Conservation (phyloP, 2,113 vertebrate genomes). For the Pseudorhombus dupliciocellatus region DNA sequence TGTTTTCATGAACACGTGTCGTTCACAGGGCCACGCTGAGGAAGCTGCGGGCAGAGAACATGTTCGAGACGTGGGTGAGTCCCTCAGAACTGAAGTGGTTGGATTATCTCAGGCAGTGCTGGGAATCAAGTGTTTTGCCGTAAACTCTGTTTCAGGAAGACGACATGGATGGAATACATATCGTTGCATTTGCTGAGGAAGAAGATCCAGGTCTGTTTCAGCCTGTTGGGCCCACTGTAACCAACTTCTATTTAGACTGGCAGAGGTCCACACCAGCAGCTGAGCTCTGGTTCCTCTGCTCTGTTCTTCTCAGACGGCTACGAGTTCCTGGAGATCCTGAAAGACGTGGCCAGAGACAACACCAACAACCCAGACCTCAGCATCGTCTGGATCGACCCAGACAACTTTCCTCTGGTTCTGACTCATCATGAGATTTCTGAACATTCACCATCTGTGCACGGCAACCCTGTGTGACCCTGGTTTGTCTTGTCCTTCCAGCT, state of each 20-base stretch:
- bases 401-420: constrained; percentile 93
- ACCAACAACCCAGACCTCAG: constrained; percentile 95
- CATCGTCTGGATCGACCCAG: constrained; percentile 97
- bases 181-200: constrained; percentile 96
- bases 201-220: constrained; percentile 90
- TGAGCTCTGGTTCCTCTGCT: neutral
- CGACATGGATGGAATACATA: constrained; percentile 95
- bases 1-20: constrained; percentile 1
- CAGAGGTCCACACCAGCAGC: neutral
- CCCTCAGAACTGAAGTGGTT: neutral
- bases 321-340: constrained; percentile 96
- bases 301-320: constrained; percentile 86
- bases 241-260: too few species aligned
- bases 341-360: constrained; percentile 96
- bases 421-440: neutral
- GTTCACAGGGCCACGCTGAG: constrained; percentile 89
- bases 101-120: too few species aligned
- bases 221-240: neutral
- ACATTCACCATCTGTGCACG: neutral
- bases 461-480: neutral
- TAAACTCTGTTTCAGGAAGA: constrained; percentile 84
- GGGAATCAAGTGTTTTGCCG: neutral
- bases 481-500: constrained; percentile 81
- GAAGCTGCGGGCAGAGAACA: constrained; percentile 93
- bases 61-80: constrained; percentile 98